Percentiles rank a stretch among this genome's conserved stretches.
Conservation (phyloP, 1,140 invertebrate genomes). For the Neelides sp. region DNA sequence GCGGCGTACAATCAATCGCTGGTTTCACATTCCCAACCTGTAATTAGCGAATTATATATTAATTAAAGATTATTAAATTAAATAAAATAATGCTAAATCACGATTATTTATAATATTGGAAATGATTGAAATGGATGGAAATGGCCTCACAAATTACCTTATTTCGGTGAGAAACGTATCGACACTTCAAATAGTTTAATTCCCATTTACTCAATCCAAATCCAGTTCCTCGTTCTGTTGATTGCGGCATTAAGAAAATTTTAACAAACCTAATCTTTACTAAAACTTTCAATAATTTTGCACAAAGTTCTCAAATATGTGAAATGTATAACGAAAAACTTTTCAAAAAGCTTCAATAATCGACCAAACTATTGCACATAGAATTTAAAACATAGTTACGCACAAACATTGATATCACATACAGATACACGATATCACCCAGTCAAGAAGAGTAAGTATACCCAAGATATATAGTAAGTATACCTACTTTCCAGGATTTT, state of each 20-base stretch:
- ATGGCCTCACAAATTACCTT: slow-evolving; percentile 14
- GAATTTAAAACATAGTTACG: too few species aligned
- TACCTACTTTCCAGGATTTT: too few species aligned
- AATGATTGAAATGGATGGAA: not conserved
- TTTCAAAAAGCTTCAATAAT: too few species aligned
- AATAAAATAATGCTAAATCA: not conserved
- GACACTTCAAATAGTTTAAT: slow-evolving; percentile 23
- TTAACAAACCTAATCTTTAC: too few species aligned
- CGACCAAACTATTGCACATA: too few species aligned
- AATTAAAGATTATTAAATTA: not conserved
- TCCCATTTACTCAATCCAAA: slow-evolving; percentile 26
- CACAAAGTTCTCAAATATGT: too few species aligned
- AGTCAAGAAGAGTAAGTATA: too few species aligned
- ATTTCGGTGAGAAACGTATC: slow-evolving; percentile 24
- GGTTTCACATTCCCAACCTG: slow-evolving; percentile 24
- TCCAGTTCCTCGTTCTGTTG: slow-evolving; percentile 16
- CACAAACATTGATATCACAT: too few species aligned
- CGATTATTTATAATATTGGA: not conserved
- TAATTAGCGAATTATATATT: not conserved
- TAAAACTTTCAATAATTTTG: too few species aligned
- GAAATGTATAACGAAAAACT: too few species aligned
- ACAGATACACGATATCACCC: too few species aligned
- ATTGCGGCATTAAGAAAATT: slow-evolving; percentile 14
- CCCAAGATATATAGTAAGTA: too few species aligned
- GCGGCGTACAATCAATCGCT: slow-evolving; percentile 22